Evolutionary conservation across 1,140 invertebrate genomes (phyloP), one percentile per base, ranked within the genome.

Genomic region (Aphaenogaster ashmeadi): DNA sequence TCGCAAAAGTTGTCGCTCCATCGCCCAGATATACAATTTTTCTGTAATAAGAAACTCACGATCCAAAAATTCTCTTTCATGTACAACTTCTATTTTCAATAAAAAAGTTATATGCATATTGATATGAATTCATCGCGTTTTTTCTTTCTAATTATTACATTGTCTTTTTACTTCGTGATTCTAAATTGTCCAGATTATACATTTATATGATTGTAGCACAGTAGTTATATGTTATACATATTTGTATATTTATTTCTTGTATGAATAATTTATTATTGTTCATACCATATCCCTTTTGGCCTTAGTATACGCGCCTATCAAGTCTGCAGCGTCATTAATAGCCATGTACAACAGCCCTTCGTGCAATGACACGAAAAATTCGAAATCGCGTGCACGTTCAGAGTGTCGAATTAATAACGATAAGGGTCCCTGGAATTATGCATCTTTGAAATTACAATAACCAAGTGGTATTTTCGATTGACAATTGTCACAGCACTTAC

Each of bases 291-390:
- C 98, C 8, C 96, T 94, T 92, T 97, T 97, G 4, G 98, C 96
- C 95, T 98, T 97, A 92, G 96, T 97, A 92, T 98, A 99, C 1
- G 98, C 98, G 33, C 96, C 96, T 7, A 97, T 95, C 5, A 97
- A 95, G 93, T 98, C 97, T 8, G 98, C 97, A 54, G 98, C 97
- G 90, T 97, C 96, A 90, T 97, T 97, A 50, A 99, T 96, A 5
- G 96, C 95, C 80, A 99, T 96, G 89, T 97, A 97, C 2, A 99
- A 92, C 0, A 97, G 92, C 0, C 97, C 98, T 94, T 98, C 97
- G 91, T 97, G 96, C 18, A 96, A 96, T 87, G 62, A 64, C 8
- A 64, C 18, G 8, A 64, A 64, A 38, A 64, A 64, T 64, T 64
- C 62, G 36, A 38, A 64, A 64, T 64, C 62, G 2, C 62, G 62